A percentile compares a stretch with the other conserved stretches of the same genome.
These are phyloP conservation scores for Limnephilus lunatus DNA, from an alignment of 2,888 invertebrate species.

Conservation along the genomic window DNA sequence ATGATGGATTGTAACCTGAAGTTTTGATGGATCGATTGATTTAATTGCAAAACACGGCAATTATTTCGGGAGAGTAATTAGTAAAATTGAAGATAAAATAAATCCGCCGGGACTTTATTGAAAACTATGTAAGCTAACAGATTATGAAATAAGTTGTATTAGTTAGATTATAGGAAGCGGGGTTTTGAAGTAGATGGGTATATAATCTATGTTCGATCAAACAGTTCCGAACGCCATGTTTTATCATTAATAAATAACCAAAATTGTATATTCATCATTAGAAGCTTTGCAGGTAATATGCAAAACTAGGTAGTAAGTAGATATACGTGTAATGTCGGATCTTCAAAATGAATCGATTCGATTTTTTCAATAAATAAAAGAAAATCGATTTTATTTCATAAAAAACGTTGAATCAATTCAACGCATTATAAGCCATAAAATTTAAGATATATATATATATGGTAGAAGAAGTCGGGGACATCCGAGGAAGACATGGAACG, in stretches of 20 bases:
- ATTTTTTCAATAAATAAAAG: too few species aligned
- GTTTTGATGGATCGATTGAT: neutral
- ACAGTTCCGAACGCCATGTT: neutral
- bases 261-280: neutral
- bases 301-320: neutral
- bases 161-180: neutral
- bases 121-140: neutral
- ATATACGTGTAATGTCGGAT: too few species aligned
- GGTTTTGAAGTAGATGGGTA: neutral
- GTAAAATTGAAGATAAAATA: neutral
- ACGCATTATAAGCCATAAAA: too few species aligned
- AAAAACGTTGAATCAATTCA: too few species aligned
- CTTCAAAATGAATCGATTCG: too few species aligned
- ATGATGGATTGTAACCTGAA: neutral
- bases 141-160: neutral
- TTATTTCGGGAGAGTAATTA: neutral
- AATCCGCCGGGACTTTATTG: neutral
- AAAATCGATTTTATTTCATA: too few species aligned
- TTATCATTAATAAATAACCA: neutral
- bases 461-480: too few species aligned
- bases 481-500: too few species aligned
- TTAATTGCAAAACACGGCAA: neutral
- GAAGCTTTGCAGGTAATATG: neutral
- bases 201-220: neutral
- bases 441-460: too few species aligned